Evolutionary conservation across 2,797 vertebrate genomes (phyloP).

Genomic region (Poecile montanus): DNA sequence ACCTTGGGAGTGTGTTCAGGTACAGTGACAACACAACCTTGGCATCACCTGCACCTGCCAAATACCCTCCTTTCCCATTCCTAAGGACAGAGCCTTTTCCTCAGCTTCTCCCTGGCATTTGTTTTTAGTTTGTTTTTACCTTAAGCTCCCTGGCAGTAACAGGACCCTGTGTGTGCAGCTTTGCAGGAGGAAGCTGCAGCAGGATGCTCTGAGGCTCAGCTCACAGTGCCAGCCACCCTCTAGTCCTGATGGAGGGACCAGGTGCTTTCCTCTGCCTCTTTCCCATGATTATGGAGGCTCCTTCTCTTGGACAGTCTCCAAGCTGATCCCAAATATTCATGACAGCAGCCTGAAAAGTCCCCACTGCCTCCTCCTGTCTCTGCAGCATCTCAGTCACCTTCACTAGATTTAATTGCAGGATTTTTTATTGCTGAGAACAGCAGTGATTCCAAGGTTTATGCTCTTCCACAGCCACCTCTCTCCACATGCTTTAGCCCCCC

Average conservation of each 20-base stretch:
- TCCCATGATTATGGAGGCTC: fast-evolving
- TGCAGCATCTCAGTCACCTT: background rate
- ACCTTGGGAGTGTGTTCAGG: background rate
- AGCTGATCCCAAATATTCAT: background rate
- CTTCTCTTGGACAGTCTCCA: background rate
- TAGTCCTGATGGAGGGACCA: fast-evolving
- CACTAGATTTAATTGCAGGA: background rate
- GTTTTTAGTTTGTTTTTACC: background rate
- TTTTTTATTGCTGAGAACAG: background rate
- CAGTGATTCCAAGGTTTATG: background rate
- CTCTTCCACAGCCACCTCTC: background rate
- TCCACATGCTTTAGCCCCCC: background rate
- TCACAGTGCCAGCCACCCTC: background rate
- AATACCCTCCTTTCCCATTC: background rate
- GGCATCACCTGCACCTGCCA: background rate
- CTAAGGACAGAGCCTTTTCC: background rate
- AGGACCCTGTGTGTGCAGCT: fast-evolving
- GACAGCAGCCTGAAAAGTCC: background rate
- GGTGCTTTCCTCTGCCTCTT: background rate
- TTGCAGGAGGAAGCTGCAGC: background rate
- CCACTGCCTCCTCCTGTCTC: background rate
- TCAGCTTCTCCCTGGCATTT: background rate
- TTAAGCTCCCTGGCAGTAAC: background rate
- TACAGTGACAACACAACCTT: background rate
- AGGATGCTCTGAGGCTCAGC: background rate